Evolutionary conservation across 2,797 vertebrate species (phyloP), one percentile per base, ranked within the genome.

Genomic region (Prionace glauca): DNA sequence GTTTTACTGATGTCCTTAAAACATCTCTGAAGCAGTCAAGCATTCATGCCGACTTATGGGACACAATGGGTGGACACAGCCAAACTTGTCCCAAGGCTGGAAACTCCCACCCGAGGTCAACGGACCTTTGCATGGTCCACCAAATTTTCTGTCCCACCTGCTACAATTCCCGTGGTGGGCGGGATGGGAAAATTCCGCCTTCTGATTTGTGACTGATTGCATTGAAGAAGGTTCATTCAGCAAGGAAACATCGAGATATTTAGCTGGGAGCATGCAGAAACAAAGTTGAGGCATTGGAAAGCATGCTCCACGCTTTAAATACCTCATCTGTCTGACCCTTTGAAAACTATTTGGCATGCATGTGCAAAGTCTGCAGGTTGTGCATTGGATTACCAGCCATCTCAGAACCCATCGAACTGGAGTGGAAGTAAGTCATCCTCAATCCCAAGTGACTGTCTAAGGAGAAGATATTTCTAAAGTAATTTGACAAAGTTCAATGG

Each of bases 401-500:
- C 72, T 77, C 10, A 32, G 12, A n/a, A 77, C 10, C 0, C 72
- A 77, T 12, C 26, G 9, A 77, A 77, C 72, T 2, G 65, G 32
- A 77, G 24, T 77, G 29, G 9, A 77, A 77, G 10, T 29, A 77
- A 77, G 11, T 32, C 10, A 77, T 77, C 72, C 72, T 77, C 3
- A 29, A n/a, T 77, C 10, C 72, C 32, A 32, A 32, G 72, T 29
- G 32, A 32, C 29, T n/a, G 10, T 32, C 1, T n/a, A 77, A 32
- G 72, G n/a, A 32, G 72, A 77, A 77, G 41, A 32, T 60, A n/a
- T 60, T 77, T 18, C 41, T 72, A 95, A 95, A 95, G 20, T 94
- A 95, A 95, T 74, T 95, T 77, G 45, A 60, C 12, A 77, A 95
- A 56, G 16, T 95, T 45, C 71, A 95, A 56, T 95, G 45, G 71